Evolutionary conservation across 2,888 invertebrate genomes (phyloP), one percentile per base, ranked within the genome.

Genomic region (Oegoconia quadripuncta): DNA sequence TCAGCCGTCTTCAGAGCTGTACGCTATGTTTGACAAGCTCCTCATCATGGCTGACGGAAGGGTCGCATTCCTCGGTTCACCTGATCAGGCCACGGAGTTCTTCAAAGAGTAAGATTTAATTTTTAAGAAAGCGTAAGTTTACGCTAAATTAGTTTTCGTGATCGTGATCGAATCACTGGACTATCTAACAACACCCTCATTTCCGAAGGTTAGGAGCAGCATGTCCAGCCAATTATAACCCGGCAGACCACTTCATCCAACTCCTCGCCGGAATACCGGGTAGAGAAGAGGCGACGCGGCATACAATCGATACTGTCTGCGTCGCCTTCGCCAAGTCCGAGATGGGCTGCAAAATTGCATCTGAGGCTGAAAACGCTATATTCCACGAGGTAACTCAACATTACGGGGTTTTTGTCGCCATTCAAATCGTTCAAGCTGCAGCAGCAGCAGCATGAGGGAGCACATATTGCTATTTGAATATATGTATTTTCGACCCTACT

Each of bases 211-310:
- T 95, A 53, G 95, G 95, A 15, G 93, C 94, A 8, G 91, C 92
- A 0, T 96, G 96, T 69, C 97, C 97, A 0, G 91, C 90, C 3
- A 97, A 97, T 71, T 97, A 95, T 80, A 98, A 97, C 72, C 97
- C 97, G 2, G 97, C 97, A 0, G 98, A 98, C 78, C 96, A 95
- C 76, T 97, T 94, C 76, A 94, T 98, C 32, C 95, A 97, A 67
- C 91, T 95, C 2, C 76, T 98, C 50, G 96, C 97, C 0, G 92
- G 97, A 1, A 91, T 94, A 1, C 97, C 97, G 0, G 95, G 93
- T 0, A 89, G 92, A 9, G 97, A 97, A 73, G 90, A 91, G 28
- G 91, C 93, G 6, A 97, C 96, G 30, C 89, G 92, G 29, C 91
- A 93, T 39, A 93, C 93, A 2, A 92, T 96, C 25, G 92, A 92